phyloP scores from a whole-genome alignment of 2,797 vertebrate genomes.

The Aphelocoma californica region DNA sequence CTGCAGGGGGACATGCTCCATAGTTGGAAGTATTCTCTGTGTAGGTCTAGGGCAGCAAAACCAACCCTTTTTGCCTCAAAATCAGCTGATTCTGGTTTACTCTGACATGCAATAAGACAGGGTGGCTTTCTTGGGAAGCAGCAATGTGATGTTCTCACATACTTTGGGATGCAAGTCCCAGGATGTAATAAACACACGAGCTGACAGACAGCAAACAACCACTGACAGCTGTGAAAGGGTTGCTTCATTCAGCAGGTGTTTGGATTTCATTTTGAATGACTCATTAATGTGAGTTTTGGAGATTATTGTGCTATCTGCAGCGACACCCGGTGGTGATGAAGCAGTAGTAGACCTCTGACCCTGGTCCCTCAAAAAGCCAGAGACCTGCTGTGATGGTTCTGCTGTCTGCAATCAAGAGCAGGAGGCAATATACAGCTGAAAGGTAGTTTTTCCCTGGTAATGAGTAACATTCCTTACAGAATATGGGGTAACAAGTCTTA shows the following conservation, averaged over 20 bases:
- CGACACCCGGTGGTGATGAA: conserved; percentile 56
- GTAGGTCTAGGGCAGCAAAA: not conserved
- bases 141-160: accelerated
- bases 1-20: not conserved
- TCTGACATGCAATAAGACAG: accelerated
- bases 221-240: not conserved
- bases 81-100: not conserved
- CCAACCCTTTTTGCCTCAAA: not conserved
- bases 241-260: not conserved
- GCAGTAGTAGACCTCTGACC: not conserved
- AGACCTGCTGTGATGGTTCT: not conserved
- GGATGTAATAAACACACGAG: not conserved
- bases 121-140: not conserved
- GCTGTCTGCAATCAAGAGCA: not conserved
- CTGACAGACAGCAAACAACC: not conserved
- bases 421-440: not conserved
- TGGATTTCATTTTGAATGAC: not conserved
- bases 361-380: too few relatives aligned
- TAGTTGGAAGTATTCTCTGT: not conserved
- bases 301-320: conserved; percentile 5
- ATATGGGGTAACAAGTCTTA: not conserved
- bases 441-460: not conserved
- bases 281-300: not conserved
- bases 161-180: not conserved
- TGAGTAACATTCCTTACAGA: not conserved